Evolutionary conservation across 2,888 invertebrate species (phyloP).

Genomic region (Polymixis flavicincta): DNA sequence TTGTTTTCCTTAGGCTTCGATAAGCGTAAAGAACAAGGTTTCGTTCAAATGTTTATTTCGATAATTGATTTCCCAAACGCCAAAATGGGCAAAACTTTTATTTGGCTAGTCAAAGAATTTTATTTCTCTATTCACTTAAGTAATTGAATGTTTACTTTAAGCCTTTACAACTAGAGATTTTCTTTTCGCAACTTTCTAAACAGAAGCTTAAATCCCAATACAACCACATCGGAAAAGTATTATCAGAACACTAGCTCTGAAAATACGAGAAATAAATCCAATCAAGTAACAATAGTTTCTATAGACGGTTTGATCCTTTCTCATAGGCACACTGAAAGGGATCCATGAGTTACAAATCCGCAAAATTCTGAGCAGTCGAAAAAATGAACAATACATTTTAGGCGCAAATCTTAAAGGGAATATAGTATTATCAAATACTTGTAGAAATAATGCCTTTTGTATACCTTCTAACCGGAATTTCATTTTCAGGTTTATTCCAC

Average conservation of each 20-base stretch:
- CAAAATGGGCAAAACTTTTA: too few relatives aligned
- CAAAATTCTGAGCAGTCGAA: constrained; percentile 42
- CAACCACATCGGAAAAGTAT: constrained; percentile 24
- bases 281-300: constrained; percentile 57
- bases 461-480: constrained; percentile 34
- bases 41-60: not conserved
- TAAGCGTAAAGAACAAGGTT: constrained; percentile 5
- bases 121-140: not conserved
- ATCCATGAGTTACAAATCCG: constrained; percentile 57
- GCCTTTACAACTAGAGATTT: not conserved
- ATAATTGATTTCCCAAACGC: constrained; percentile 12
- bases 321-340: constrained; percentile 55
- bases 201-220: constrained; percentile 14
- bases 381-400: constrained; percentile 56
- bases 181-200: constrained; percentile 6
- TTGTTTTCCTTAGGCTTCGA: constrained; percentile 22
- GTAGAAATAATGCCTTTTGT: constrained; percentile 47
- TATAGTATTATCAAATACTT: constrained; percentile 43
- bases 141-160: constrained; percentile 4
- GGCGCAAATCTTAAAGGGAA: constrained; percentile 43
- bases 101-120: not conserved
- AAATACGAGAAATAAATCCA: constrained; percentile 53
- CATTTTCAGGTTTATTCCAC: constrained; percentile 94
- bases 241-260: constrained; percentile 31
- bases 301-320: constrained; percentile 49